Percentiles rank a stretch among this genome's conserved stretches.
Evolutionary conservation across 1,140 invertebrate species (phyloP).

Genomic region (Myzus persicae): DNA sequence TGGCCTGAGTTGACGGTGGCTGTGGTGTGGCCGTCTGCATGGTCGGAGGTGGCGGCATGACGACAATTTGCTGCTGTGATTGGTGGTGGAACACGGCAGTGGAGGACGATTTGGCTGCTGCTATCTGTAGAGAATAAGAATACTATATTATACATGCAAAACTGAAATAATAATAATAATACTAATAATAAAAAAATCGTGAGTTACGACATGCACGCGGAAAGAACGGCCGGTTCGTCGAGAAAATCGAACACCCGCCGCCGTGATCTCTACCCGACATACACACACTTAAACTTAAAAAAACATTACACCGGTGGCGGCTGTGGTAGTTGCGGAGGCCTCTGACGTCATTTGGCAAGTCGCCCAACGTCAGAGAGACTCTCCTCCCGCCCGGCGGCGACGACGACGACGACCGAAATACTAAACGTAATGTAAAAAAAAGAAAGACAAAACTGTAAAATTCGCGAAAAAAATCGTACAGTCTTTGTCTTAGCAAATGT

Average conservation of each 20-base stretch:
- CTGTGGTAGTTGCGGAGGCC: neutral
- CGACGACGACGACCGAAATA: slow-evolving; percentile 30
- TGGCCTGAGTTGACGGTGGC: neutral
- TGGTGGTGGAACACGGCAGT: neutral
- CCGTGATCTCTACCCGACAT: neutral
- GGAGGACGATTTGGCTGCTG: slow-evolving; percentile 34
- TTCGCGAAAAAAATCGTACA: neutral
- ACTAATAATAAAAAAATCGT: neutral
- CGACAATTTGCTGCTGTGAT: slow-evolving; percentile 46
- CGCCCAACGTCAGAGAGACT: neutral
- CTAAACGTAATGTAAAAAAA: neutral
- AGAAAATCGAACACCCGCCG: slow-evolving; percentile 39
- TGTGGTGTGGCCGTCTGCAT: slow-evolving; percentile 13
- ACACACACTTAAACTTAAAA: neutral
- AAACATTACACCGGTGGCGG: slow-evolving; percentile 30
- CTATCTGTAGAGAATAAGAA: slow-evolving; percentile 24
- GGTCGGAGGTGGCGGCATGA: slow-evolving; percentile 49
- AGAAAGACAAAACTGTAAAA: slow-evolving; percentile 1
- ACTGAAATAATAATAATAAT: neutral
- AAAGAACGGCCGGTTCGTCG: neutral
- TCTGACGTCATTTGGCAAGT: slow-evolving; percentile 54
- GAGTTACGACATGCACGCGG: neutral
- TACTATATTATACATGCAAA: neutral
- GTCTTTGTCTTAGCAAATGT: neutral
- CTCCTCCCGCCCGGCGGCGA: neutral